Percentiles rank a stretch among this genome's conserved stretches.
phyloP scores from a whole-genome alignment of 2,888 invertebrate species.

The Griposia aprilina region DNA sequence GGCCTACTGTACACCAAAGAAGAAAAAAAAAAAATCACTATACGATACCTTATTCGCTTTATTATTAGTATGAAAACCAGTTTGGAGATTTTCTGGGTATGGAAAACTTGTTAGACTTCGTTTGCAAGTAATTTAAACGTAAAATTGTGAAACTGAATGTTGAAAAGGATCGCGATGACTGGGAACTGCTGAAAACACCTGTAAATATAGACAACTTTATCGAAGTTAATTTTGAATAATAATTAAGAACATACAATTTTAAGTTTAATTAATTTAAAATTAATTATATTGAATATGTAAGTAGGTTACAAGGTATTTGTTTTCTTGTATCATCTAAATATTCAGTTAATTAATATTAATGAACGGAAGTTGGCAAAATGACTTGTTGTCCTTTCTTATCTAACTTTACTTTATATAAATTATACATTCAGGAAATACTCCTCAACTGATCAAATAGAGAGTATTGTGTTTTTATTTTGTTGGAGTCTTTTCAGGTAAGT shows the following conservation, averaged over 20 bases:
- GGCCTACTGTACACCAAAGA: too few relatives aligned
- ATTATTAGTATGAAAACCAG: too few relatives aligned
- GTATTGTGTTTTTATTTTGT: background rate
- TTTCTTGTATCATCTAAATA: slow-evolving; percentile 9
- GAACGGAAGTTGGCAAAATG: background rate
- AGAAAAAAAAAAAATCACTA: too few relatives aligned
- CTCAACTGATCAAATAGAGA: slow-evolving; percentile 28
- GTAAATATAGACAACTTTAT: background rate
- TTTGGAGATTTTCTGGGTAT: background rate
- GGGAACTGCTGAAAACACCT: background rate
- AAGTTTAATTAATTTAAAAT: background rate
- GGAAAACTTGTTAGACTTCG: background rate
- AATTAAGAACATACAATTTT: background rate
- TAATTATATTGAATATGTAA: background rate
- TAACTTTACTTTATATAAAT: background rate
- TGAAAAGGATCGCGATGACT: background rate
- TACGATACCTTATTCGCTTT: too few relatives aligned
- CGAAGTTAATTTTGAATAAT: background rate
- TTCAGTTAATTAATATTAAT: slow-evolving; percentile 11
- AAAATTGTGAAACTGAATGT: background rate
- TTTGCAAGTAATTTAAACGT: background rate
- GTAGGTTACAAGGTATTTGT: background rate
- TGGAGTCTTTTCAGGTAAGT: background rate
- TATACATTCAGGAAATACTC: slow-evolving; percentile 5
- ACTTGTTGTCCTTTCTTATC: too few relatives aligned